Evolutionary conservation across 92 coral and sea anemone genomes (phyloP).

Genomic region (Diadumene lineata): DNA sequence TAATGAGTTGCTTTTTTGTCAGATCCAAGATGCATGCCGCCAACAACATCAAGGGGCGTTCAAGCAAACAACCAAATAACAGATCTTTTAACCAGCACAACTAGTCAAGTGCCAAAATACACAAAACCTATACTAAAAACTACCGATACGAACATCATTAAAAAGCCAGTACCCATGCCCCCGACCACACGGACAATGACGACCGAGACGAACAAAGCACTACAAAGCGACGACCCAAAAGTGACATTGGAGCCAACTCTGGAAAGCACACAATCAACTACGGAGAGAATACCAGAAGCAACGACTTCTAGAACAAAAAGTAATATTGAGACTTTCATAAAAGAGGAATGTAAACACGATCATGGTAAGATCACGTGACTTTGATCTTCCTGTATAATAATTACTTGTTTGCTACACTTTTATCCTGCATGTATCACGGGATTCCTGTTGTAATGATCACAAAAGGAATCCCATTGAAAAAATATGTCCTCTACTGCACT

Average conservation of each 20-base stretch:
- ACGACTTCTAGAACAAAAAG: conserved; percentile 13
- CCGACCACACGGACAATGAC: conserved; percentile 7
- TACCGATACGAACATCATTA: neutral
- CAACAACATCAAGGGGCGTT: conserved; percentile 19
- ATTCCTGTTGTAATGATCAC: too few species aligned
- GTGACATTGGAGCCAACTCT: conserved; percentile 27
- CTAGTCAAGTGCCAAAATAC: conserved; percentile 9
- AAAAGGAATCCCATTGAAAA: too few species aligned
- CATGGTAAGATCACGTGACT: conserved; percentile 31
- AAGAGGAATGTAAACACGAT: conserved; percentile 33
- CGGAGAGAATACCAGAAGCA: conserved; percentile 18
- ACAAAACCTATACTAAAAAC: conserved; percentile 7
- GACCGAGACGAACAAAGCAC: conserved; percentile 13
- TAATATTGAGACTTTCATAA: neutral
- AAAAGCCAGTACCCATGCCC: conserved; percentile 6
- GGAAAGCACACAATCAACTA: conserved; percentile 1
- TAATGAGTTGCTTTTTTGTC: neutral
- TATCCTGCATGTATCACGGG: too few species aligned
- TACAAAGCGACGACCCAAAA: conserved; percentile 45
- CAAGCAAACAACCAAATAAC: conserved; percentile 1
- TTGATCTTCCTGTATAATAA: too few species aligned
- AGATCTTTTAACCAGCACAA: neutral
- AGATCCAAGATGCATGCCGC: conserved; percentile 33
- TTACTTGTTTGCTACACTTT: too few species aligned
- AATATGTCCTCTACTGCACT: too few species aligned